Percentiles rank a stretch among this genome's conserved stretches.
Conservation (phyloP, 2,888 invertebrate species). For the Dynastes maya region DNA sequence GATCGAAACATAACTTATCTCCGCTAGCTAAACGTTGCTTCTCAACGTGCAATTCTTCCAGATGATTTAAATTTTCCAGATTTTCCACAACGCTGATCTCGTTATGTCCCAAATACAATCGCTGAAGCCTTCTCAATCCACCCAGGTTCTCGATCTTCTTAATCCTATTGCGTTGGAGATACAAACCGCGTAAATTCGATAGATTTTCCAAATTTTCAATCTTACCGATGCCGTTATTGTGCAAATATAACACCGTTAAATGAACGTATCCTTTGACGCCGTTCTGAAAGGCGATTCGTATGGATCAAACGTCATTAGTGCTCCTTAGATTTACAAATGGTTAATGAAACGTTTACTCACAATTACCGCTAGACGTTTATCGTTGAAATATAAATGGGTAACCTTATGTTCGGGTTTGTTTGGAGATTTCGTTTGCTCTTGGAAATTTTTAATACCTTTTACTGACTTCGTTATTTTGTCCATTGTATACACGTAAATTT, state of each 20-base stretch:
- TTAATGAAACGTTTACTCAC: constrained; percentile 69
- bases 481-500: constrained; percentile 8
- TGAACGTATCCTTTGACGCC: constrained; percentile 68
- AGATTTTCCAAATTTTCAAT: constrained; percentile 74
- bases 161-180: constrained; percentile 88
- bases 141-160: constrained; percentile 82
- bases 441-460: constrained; percentile 8
- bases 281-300: constrained; percentile 59
- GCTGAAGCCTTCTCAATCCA: constrained; percentile 78
- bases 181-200: constrained; percentile 77
- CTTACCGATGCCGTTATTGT: constrained; percentile 76
- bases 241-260: constrained; percentile 77
- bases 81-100: constrained; percentile 81
- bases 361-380: constrained; percentile 74
- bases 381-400: constrained; percentile 75
- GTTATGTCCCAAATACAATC: constrained; percentile 84
- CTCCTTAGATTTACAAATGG: background rate
- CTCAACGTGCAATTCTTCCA: constrained; percentile 81
- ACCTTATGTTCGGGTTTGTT: constrained; percentile 57
- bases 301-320: background rate
- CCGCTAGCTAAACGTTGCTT: constrained; percentile 75
- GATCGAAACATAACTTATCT: constrained; percentile 79
- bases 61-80: constrained; percentile 74
- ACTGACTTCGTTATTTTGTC: constrained; percentile 8
- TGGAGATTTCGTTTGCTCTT: constrained; percentile 32